Conservation (phyloP, 2,797 vertebrate species). For the Esox masquinongy region DNA sequence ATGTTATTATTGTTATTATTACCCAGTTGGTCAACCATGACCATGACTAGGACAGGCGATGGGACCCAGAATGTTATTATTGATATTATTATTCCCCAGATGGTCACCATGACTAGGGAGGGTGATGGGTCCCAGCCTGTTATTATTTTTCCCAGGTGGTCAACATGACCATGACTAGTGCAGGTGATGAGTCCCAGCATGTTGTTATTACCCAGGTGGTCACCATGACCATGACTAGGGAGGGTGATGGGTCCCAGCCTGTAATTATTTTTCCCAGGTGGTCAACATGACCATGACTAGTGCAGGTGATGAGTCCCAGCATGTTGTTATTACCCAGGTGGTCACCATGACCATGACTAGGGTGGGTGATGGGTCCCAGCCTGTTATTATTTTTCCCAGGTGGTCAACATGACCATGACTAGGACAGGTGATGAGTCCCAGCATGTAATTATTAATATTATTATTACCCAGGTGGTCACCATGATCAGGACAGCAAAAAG, state of each 20-base stretch:
- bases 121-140: no score
- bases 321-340: background rate
- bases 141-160: no score
- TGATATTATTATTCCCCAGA: background rate
- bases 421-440: no score
- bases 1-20: background rate
- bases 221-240: conserved; percentile 15
- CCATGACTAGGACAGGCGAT: background rate
- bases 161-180: no score
- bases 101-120: background rate
- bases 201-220: conserved; percentile 73
- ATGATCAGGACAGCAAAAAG: conserved; percentile 76
- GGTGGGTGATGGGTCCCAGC: no score
- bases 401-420: no score
- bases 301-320: no score
- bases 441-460: no score
- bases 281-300: conserved; percentile 20
- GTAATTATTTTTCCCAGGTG: conserved; percentile 9
- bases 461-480: conserved; percentile 68
- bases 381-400: background rate
- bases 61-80: background rate
- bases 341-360: conserved; percentile 25
- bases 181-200: no score
- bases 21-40: background rate
- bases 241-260: no score